phyloP scores from a whole-genome alignment of 2,113 vertebrate species.

The Vulpes vulpes region DNA sequence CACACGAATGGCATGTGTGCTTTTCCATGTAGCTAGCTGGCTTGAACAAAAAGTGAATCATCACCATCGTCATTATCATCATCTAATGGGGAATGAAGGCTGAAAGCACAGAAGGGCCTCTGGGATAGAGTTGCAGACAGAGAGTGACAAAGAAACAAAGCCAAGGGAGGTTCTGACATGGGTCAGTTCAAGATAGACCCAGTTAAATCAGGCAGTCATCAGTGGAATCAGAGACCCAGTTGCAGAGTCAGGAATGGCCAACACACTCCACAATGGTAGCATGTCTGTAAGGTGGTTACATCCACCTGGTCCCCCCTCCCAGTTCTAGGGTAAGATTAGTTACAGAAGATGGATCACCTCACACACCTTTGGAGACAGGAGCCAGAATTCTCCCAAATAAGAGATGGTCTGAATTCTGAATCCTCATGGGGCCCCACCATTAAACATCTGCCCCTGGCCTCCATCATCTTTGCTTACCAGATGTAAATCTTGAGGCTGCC shows the following conservation, averaged over 20 bases:
- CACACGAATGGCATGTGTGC: background rate
- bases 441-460: background rate
- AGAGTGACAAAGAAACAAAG: background rate
- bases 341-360: constrained; percentile 24
- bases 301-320: background rate
- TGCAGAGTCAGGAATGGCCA: background rate
- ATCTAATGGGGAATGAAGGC: background rate
- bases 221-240: constrained; percentile 35
- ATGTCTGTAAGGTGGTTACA: background rate
- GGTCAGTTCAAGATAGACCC: constrained; percentile 1
- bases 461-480: constrained; percentile 3
- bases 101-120: background rate
- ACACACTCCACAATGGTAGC: background rate
- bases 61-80: background rate
- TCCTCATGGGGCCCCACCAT: background rate
- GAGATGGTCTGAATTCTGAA: background rate
- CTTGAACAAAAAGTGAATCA: constrained; percentile 8
- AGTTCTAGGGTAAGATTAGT: background rate
- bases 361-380: background rate
- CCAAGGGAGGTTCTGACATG: background rate
- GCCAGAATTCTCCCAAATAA: constrained; percentile 44
- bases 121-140: background rate
- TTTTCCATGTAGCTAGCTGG: background rate
- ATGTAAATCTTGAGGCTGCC: constrained; percentile 43
- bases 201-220: background rate